A percentile compares a stretch with the other conserved stretches of the same genome.
Conservation (phyloP, 2,113 vertebrate species). For the Cinclus mexicanus region DNA sequence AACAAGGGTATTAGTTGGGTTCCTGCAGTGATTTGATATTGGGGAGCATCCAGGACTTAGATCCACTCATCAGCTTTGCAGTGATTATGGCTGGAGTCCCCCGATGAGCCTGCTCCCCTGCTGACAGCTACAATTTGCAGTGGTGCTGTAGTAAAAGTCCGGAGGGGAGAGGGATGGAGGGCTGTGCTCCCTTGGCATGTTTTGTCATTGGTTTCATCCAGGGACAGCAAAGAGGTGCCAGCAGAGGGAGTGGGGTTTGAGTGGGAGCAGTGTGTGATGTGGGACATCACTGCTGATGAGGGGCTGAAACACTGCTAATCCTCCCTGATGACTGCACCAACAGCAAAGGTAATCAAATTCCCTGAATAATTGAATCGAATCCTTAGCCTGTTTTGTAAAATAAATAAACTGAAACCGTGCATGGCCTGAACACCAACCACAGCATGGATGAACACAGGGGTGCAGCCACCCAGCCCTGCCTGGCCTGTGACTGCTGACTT, state of each 20-base stretch:
- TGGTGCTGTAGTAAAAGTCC: background rate
- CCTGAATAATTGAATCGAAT: background rate
- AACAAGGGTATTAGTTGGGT: background rate
- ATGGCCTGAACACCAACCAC: rapidly evolving
- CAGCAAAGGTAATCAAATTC: background rate
- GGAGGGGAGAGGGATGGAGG: background rate
- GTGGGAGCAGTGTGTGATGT: background rate
- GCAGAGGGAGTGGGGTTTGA: background rate
- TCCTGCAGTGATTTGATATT: constrained; percentile 7
- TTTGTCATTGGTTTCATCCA: background rate
- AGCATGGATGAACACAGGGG: rapidly evolving
- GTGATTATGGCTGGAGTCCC: background rate
- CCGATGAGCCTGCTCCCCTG: background rate
- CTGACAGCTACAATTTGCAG: background rate
- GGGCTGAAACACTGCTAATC: background rate
- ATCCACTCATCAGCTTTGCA: background rate
- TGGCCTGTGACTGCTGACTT: background rate
- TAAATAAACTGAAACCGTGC: rapidly evolving
- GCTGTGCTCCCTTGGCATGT: background rate
- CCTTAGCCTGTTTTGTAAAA: background rate
- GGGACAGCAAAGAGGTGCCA: background rate
- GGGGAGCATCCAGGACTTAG: constrained; percentile 21
- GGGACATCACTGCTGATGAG: background rate
- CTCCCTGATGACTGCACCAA: rapidly evolving
- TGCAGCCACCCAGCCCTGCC: background rate